phyloP scores from a whole-genome alignment of 2,888 invertebrate genomes.

The Sphaerophoria rueppellii region DNA sequence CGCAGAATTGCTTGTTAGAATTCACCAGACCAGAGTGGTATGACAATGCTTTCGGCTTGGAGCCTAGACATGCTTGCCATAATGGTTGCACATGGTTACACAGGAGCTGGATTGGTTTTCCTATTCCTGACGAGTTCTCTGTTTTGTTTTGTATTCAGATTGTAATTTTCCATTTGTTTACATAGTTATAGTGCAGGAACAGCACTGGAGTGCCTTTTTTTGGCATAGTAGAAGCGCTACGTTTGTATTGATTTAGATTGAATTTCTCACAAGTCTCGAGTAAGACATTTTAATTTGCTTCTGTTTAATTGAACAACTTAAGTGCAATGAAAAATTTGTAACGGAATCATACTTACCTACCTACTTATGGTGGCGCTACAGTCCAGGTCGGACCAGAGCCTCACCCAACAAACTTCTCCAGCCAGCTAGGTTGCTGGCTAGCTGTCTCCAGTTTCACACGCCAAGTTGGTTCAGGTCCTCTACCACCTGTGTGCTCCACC shows the following conservation, averaged over 20 bases:
- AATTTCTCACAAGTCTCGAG: slow-evolving; percentile 3
- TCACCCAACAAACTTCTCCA: too few relatives aligned
- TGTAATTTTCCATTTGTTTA: slow-evolving; percentile 47
- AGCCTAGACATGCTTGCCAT: slow-evolving; percentile 27
- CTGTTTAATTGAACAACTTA: slow-evolving; percentile 60
- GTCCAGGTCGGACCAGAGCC: too few relatives aligned
- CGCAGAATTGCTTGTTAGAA: slow-evolving; percentile 28
- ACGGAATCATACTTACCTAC: neutral
- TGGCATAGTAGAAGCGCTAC: slow-evolving; percentile 46
- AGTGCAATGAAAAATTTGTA: slow-evolving; percentile 20
- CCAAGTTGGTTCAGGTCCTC: too few relatives aligned
- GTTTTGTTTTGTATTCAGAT: neutral
- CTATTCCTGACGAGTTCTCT: slow-evolving; percentile 62
- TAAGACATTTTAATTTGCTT: slow-evolving; percentile 52
- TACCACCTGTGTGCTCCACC: too few relatives aligned
- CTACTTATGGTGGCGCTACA: too few relatives aligned
- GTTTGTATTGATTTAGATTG: slow-evolving; percentile 6
- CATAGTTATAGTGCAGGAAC: slow-evolving; percentile 44
- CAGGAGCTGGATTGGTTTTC: slow-evolving; percentile 65
- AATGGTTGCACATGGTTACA: slow-evolving; percentile 69
- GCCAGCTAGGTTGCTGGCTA: too few relatives aligned
- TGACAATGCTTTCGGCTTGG: neutral
- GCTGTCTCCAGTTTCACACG: too few relatives aligned
- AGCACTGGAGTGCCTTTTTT: slow-evolving; percentile 54
- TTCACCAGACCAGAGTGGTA: slow-evolving; percentile 26